A percentile compares a stretch with the other conserved stretches of the same genome.
Evolutionary conservation across 2,888 invertebrate species (phyloP).

Genomic region (Salticus scenicus): DNA sequence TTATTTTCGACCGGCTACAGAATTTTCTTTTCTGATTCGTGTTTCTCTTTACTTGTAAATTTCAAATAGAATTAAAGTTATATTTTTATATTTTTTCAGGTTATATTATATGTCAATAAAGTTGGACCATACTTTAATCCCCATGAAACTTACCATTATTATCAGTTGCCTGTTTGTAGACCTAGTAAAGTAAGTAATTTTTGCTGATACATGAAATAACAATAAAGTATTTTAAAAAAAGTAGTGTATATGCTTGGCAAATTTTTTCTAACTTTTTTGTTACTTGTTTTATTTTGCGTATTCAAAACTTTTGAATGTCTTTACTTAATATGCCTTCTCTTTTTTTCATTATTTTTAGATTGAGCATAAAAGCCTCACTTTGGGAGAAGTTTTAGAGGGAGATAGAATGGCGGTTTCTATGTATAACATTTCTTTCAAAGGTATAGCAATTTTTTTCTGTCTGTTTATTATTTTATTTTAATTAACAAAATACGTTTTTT

Average conservation of each 20-base stretch:
- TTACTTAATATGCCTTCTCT: too few relatives aligned
- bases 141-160: slow-evolving; percentile 79
- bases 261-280: too few relatives aligned
- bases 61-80: too few relatives aligned
- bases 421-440: slow-evolving; percentile 77
- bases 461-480: background rate
- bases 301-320: too few relatives aligned
- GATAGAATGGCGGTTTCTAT: slow-evolving; percentile 78
- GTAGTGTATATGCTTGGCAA: too few relatives aligned
- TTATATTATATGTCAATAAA: slow-evolving; percentile 78
- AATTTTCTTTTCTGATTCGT: too few relatives aligned
- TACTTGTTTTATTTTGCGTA: too few relatives aligned
- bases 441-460: slow-evolving; percentile 72
- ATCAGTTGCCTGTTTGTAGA: slow-evolving; percentile 78
- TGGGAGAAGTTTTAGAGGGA: slow-evolving; percentile 79
- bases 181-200: slow-evolving; percentile 77
- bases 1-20: too few relatives aligned
- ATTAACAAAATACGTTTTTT: too few relatives aligned
- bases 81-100: slow-evolving; percentile 72
- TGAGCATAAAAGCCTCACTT: slow-evolving; percentile 77
- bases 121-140: slow-evolving; percentile 79
- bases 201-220: too few relatives aligned
- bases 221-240: too few relatives aligned
- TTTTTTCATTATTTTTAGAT: slow-evolving; percentile 76
- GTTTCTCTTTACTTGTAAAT: too few relatives aligned